Evolutionary conservation across 1,140 invertebrate genomes (phyloP), one percentile per base, ranked within the genome.

Genomic region (Nephotettix cincticeps): DNA sequence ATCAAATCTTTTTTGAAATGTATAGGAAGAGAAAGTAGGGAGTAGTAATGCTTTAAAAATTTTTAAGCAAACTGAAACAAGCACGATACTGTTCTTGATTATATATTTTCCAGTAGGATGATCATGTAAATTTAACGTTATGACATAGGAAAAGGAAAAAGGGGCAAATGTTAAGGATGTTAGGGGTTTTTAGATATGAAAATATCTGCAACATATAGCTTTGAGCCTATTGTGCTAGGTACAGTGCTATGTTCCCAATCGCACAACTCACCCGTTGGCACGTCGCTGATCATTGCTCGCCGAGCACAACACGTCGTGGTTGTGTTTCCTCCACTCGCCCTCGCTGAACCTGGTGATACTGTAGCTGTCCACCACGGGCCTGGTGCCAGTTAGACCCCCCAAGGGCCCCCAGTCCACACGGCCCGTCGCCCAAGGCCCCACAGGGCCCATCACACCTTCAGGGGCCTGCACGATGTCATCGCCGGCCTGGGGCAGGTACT

Each of bases 361-460:
- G 77, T 92, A 92, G 76, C 88, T 89, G 80, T 91, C 89, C 0
- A 89, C 89, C 0, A 87, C 84, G 0, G 90, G 90, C 72, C 90
- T 83, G 0, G 89, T 86, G 0, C 90, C 90, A 0, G 90, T 91
- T 71, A 91, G 80, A 3, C 84, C 88, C 21, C 81, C 84, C 28
- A 87, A 80, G 0, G 89, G 88, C 36, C 86, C 87, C 86, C 88
- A 91, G 78, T 90, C 88, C 0, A 89, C 84, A 65, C 87, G 84
- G 6, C 89, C 90, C 1, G 89, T 87, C 1, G 87, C 88, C 81
- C 89, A 91, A 75, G 79, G n/a, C 56, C 73, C 61, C 25, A 69
- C 64, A 25, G 75, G 72, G 11, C 72, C 72, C 61, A 70, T 70
- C 19, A 9, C 19, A 23, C 66, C 36, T 25, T 29, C 54, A 14